Evolutionary conservation across 2,797 vertebrate genomes (phyloP), one percentile per base, ranked within the genome.

Genomic region (Tapirus indicus): DNA sequence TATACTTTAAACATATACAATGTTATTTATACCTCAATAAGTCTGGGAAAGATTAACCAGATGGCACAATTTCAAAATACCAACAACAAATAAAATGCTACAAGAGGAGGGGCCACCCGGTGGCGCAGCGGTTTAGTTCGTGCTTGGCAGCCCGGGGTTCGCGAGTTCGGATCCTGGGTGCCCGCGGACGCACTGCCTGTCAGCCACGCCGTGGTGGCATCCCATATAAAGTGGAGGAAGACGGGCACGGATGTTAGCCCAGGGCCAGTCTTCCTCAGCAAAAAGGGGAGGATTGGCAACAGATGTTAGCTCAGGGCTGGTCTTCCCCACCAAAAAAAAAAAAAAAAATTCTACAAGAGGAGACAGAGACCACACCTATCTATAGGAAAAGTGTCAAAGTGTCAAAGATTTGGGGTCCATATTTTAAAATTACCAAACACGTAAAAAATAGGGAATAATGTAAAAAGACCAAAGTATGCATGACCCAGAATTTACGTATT

Each of bases 301-400:
- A n/a, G n/a, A n/a, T n/a, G n/a, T n/a, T n/a, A n/a, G n/a, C n/a
- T n/a, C n/a, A n/a, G n/a, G n/a, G n/a, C n/a, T n/a, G n/a, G n/a
- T n/a, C n/a, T n/a, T n/a, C n/a, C n/a, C n/a, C n/a, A n/a, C n/a
- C n/a, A n/a, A n/a, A n/a, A n/a, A n/a, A n/a, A n/a, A n/a, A n/a
- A n/a, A n/a, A n/a, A n/a, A 32, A 68, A 77, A 17, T 35, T 20
- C 29, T 64, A 12, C 56, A 74, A 84, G 79, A 78, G 16, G 62
- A 25, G 23, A 27, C 14, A 87, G 62, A 60, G 44, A 80, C 1
- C 35, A 25, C 27, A 41, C 14, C 32, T 75, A 78, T 56, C 11
- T 74, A 72, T 66, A 82, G 17, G 16, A 93, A 97, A 96, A 74
- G 4, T 68, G 10, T 66, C 58, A 97, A 96, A 74, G 4, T 68